These are phyloP conservation scores for Gallirallus australis DNA, from an alignment of 2,797 vertebrate species.

Conservation along the genomic window DNA sequence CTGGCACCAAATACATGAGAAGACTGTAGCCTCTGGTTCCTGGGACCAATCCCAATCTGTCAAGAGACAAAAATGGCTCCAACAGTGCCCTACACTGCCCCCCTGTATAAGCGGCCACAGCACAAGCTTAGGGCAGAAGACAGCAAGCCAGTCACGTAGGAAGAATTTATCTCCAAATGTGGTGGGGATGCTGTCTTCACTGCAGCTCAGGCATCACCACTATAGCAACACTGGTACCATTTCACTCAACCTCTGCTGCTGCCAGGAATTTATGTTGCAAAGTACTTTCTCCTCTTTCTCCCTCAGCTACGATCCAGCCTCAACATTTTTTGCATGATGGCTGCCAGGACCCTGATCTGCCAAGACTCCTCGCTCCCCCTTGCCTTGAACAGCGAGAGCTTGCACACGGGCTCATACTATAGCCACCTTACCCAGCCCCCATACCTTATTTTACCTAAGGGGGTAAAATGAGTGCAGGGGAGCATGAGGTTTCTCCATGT, in stretches of 20 bases:
- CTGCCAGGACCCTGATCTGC: background rate
- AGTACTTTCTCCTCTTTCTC: background rate
- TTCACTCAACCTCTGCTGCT: background rate
- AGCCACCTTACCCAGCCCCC: background rate
- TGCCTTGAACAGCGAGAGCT: fast-evolving
- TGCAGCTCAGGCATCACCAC: fast-evolving
- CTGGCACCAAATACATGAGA: background rate
- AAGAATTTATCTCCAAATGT: background rate
- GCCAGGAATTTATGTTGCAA: background rate
- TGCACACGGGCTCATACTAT: fast-evolving
- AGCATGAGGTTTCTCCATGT: fast-evolving
- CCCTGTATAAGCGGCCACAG: background rate
- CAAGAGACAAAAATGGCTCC: background rate
- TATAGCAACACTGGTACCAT: fast-evolving
- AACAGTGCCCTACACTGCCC: background rate
- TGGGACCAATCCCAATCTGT: background rate
- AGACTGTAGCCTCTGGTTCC: background rate
- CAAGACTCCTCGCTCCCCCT: background rate
- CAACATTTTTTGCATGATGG: background rate
- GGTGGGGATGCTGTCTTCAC: background rate
- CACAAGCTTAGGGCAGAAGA: background rate
- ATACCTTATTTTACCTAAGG: background rate
- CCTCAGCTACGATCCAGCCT: background rate
- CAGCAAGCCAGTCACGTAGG: fast-evolving
- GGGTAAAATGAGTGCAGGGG: fast-evolving